These are phyloP conservation scores for Myopa testacea DNA, from an alignment of 2,888 invertebrate species.

Conservation along the genomic window DNA sequence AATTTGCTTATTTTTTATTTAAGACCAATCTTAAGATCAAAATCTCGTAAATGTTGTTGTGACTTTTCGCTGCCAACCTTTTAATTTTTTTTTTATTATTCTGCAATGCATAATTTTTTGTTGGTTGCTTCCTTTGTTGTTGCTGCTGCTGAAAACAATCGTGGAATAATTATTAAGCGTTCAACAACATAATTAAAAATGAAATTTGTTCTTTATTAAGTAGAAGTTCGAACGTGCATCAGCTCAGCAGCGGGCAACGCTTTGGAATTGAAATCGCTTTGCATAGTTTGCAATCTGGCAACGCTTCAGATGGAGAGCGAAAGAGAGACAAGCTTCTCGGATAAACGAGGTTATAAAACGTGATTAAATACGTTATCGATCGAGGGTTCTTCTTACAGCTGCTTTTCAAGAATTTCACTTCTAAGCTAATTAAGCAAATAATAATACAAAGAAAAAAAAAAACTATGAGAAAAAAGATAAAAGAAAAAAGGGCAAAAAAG, in stretches of 20 bases:
- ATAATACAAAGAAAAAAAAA: no score
- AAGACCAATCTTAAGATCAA: neutral
- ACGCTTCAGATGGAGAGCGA: neutral
- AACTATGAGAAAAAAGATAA: no score
- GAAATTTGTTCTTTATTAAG: constrained; percentile 62
- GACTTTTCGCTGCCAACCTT: neutral
- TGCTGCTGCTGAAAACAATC: constrained; percentile 20
- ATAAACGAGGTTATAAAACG: neutral
- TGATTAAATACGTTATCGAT: constrained; percentile 15
- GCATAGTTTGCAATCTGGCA: constrained; percentile 25
- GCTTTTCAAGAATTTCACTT: no score
- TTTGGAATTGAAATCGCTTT: constrained; percentile 32
- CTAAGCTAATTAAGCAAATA: no score
- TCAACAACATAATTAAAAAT: constrained; percentile 66
- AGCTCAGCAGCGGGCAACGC: neutral
- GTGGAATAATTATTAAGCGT: constrained; percentile 34
- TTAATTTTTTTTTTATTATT: neutral
- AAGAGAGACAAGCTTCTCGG: neutral
- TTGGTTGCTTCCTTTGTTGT: neutral
- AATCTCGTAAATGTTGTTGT: neutral
- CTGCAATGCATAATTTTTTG: constrained; percentile 21
- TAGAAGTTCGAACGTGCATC: constrained; percentile 38
- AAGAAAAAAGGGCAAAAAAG: no score
- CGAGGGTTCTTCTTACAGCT: no score
- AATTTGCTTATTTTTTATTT: constrained; percentile 6